These are phyloP conservation scores for Axinella damicornis DNA, from an alignment of 37 sponge, comb jelly and placozoan genomes.

Conservation along the genomic window DNA sequence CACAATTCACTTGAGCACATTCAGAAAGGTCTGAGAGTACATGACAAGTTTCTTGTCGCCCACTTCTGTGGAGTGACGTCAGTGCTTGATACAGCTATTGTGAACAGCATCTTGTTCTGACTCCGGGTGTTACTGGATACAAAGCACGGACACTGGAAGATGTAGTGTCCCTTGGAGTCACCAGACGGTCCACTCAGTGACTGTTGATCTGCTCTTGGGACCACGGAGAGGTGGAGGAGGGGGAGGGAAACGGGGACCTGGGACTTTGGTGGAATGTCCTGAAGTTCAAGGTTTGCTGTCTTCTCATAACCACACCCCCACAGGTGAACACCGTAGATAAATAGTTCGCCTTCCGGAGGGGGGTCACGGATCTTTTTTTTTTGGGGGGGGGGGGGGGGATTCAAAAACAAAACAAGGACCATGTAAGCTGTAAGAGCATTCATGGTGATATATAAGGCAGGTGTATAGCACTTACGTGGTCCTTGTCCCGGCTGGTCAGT, in stretches of 20 bases:
- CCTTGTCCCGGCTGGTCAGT: constrained; percentile 84
- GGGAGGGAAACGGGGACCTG: constrained; percentile 61
- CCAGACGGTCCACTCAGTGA: not conserved
- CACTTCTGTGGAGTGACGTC: constrained; percentile 62
- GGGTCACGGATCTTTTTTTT: constrained; percentile 96
- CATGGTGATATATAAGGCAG: not conserved
- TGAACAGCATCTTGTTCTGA: constrained; percentile 32
- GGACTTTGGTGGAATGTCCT: constrained; percentile 69
- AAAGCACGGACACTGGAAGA: constrained; percentile 65
- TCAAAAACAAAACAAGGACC: too few species aligned
- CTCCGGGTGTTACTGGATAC: not conserved
- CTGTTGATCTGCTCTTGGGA: not conserved
- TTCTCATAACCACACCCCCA: constrained; percentile 87
- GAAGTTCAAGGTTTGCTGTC: constrained; percentile 61
- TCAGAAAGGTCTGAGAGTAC: constrained; percentile 77
- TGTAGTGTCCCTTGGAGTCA: constrained; percentile 42
- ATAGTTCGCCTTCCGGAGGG: constrained; percentile 84
- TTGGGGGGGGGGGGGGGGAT: not conserved
- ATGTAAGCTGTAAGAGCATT: too few species aligned
- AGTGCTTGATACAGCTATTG: constrained; percentile 48
- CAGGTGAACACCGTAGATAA: constrained; percentile 75
- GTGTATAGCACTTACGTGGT: constrained; percentile 70
- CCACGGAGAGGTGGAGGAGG: constrained; percentile 65
- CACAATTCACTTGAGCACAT: too few species aligned
- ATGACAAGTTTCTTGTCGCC: constrained; percentile 61